Evolutionary conservation across 2,888 invertebrate species (phyloP).

Genomic region (Eurytoma californica): DNA sequence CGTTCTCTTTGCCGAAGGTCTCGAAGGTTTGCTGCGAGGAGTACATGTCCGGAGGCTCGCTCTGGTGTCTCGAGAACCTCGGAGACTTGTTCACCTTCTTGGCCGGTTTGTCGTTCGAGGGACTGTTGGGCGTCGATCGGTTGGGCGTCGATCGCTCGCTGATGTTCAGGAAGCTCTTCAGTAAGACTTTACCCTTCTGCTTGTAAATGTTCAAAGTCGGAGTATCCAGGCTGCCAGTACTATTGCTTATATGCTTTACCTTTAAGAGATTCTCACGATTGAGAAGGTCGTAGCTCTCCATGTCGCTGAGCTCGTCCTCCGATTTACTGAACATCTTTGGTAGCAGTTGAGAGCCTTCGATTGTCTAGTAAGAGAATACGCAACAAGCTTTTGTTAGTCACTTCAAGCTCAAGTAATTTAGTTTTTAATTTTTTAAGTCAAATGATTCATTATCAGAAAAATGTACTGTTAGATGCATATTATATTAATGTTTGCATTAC

Average conservation of each 20-base stretch:
- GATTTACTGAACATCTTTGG: conserved; percentile 68
- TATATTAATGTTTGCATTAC: background rate
- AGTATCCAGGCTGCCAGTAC: conserved; percentile 68
- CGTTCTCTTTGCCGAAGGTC: background rate
- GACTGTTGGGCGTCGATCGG: conserved; percentile 7
- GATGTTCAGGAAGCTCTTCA: conserved; percentile 63
- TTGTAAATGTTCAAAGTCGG: conserved; percentile 60
- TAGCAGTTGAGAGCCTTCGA: conserved; percentile 34
- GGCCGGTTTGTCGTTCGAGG: background rate
- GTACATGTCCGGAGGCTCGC: conserved; percentile 67
- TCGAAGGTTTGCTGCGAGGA: conserved; percentile 56
- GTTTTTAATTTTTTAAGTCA: too few species aligned
- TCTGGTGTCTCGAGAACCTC: conserved; percentile 64
- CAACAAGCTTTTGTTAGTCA: conserved; percentile 47
- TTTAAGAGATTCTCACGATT: conserved; percentile 66
- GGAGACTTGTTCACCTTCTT: conserved; percentile 5
- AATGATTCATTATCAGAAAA: too few species aligned
- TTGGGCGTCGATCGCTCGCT: conserved; percentile 12
- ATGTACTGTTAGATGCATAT: too few species aligned
- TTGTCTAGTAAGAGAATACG: conserved; percentile 32
- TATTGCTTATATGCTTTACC: conserved; percentile 69
- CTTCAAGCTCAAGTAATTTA: background rate
- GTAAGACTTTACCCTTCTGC: conserved; percentile 60
- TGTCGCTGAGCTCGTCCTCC: conserved; percentile 71
- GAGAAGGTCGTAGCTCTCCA: conserved; percentile 63